Evolutionary conservation across 2,797 vertebrate genomes (phyloP), one percentile per base, ranked within the genome.

Genomic region (Pseudochromis fuscus): DNA sequence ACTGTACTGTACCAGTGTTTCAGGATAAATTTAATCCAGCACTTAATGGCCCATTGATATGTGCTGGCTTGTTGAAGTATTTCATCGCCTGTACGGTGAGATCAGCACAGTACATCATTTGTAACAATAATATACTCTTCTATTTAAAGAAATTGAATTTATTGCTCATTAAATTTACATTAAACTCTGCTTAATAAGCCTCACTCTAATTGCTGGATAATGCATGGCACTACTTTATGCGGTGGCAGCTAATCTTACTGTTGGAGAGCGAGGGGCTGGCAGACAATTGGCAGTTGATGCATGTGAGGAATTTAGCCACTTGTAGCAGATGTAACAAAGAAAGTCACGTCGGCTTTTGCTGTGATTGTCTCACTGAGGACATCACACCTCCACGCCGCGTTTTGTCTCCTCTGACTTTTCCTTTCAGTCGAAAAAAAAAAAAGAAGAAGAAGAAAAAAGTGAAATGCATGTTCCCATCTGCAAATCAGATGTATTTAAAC

Each of bases 141-240:
- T 94, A 91, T 94, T 93, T 93, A 93, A 93, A 92, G 91, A 89
- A 79, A 88, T 86, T 60, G 78, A 91, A 91, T 91, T 92, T 91
- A 94, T 93, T 91, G 91, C 90, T 94, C 93, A 94, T 95, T 94
- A 94, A 92, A 92, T 91, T 90, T 92, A 91, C 91, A 94, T 95
- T 93, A 91, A 92, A 89, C 83, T 80, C 84, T 86, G 89, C 89
- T 89, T 94, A 94, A 93, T 94, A 93, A 92, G 89, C 88, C 87
- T 88, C 80, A 68, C 69, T 85, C 88, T 94, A 93, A 93, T 95
- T 94, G 92, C 87, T 77, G 91, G 92, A 92, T 94, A 94, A 94
- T 93, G 90, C 88, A 93, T 88, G 90, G 83, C 77, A 82, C 87
- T 91, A 89, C 87, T 94, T 90, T 90, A 85, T 83, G 81, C 42